Base-by-base conservation (phyloP, 2,113 vertebrate genomes). In the Heptranchias perlo region DNA sequence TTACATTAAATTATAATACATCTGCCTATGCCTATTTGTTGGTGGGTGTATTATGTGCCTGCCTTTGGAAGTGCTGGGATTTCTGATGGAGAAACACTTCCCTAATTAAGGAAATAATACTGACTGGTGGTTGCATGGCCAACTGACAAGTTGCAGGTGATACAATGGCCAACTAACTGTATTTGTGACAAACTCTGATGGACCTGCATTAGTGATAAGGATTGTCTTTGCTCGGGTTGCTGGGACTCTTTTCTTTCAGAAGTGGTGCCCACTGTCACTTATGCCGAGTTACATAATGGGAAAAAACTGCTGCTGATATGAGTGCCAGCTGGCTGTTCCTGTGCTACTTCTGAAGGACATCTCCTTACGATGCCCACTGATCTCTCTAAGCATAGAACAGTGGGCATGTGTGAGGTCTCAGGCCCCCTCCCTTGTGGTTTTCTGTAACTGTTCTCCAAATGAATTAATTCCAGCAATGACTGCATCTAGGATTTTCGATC, bases 391-490 rank as follows among this genome's bases (percentile, higher is more conserved):
- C 58, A n/a, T 18, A 23, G 54, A 64, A 64, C n/a, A 44, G 89
- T 62, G 58, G 89, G 18, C 28, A 39, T 62, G 58, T 93, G 89
- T 62, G 89, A 64, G 61, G 58, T 93, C 89, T 62, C 58, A 62
- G 31, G 89, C 61, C 39, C n/a, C 54, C 35, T 62, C 54, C 89
- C 58, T 93, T 39, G 35, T 39, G 58, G n/a, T 93, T 93, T 93
- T 93, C 89, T 62, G 58, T n/a, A 93, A 93, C 35, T 39, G 58
- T 11, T 93, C 35, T 93, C 89, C 58, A 93, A 64, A 39, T 93
- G 58, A 93, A 93, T 62, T 93, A 18, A 61, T 91, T 91, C 89
- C 54, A 92, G 62, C 54, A 61, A 92, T 92, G 54, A 61, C 54
- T 16, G 58, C 35, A 11, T 16, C 58, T 91, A 62, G 35, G 89